Evolutionary conservation across 2,797 vertebrate genomes (phyloP), one percentile per base, ranked within the genome.

Genomic region (Microchirus variegatus): DNA sequence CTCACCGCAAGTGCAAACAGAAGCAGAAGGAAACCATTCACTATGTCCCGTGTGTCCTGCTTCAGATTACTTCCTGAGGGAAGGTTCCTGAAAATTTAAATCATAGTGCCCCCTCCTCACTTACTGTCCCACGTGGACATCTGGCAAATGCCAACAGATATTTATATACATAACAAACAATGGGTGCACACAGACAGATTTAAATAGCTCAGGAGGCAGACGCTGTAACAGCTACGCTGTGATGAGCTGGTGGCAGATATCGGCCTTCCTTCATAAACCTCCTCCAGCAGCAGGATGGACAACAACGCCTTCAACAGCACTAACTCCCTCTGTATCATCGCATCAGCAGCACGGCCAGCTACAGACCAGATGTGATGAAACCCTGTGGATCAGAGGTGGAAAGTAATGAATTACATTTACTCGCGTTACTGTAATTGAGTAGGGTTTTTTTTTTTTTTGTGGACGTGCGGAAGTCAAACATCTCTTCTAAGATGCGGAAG

Each of bases 91-190:
- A 70, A 67, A 73, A 87, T 77, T 85, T 81, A 63, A 86, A 73
- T 84, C 60, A 77, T 36, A 43, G 9, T 19, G 35, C 49, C 52
- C 52, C 55, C 49, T 58, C 55, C 17, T 48, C 48, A 36, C 60
- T 19, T 17, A 9, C 61, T 59, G 56, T 53, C 55, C 71, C 69
- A 54, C 62, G 64, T 10, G 16, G 78, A 76, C 79, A 83, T 83
- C 82, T 89, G 87, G 75, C 42, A 62, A 76, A 76, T 10, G 40
- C 49, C 18, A 53, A 61, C 47, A 36, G 36, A 77, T 84, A 81
- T 88, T 89, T 89, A 77, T 78, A 87, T 83, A 88, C 81, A 88
- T 72, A 89, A 78, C 76, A 87, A 89, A 81, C 75, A 84, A 81
- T 58, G 46, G 80, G 68, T 61, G 73, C 46, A 62, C 12, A 14